A percentile compares a stretch with the other conserved stretches of the same genome.
These are phyloP conservation scores for Butastur rufipennis DNA, from an alignment of 2,113 vertebrate genomes.

Conservation along the genomic window DNA sequence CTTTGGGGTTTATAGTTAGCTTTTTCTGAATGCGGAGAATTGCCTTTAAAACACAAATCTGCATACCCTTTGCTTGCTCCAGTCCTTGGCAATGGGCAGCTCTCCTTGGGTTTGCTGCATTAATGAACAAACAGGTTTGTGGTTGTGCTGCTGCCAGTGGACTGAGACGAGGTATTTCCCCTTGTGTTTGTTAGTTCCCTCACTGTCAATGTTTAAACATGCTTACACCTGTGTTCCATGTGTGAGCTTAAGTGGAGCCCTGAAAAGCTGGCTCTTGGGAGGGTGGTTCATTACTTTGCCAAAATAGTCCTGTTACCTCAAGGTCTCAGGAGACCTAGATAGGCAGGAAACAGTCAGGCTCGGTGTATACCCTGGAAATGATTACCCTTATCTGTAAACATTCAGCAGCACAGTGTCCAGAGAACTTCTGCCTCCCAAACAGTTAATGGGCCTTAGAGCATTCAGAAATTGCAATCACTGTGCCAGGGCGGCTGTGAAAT, in stretches of 20 bases:
- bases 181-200: not conserved
- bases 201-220: conserved; percentile 25
- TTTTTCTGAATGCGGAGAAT: not conserved
- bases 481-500: not conserved
- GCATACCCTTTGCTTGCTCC: not conserved
- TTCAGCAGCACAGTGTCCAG: not conserved
- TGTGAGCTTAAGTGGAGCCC: not conserved
- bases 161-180: conserved; percentile 35
- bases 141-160: not conserved
- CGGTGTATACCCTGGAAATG: not conserved
- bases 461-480: not conserved
- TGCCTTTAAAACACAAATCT: not conserved
- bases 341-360: not conserved
- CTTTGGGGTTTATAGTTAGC: not conserved
- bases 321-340: not conserved
- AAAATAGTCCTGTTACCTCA: not conserved
- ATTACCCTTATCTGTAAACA: conserved; percentile 3
- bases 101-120: not conserved
- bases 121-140: not conserved
- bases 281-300: not conserved
- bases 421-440: not conserved
- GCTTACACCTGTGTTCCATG: conserved; percentile 30
- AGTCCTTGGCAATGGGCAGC: not conserved
- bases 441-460: conserved; percentile 14
- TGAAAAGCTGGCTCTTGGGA: not conserved